A percentile compares a stretch with the other conserved stretches of the same genome.
Evolutionary conservation across 2,113 vertebrate genomes (phyloP).

Genomic region (Myotis lucifugus): DNA sequence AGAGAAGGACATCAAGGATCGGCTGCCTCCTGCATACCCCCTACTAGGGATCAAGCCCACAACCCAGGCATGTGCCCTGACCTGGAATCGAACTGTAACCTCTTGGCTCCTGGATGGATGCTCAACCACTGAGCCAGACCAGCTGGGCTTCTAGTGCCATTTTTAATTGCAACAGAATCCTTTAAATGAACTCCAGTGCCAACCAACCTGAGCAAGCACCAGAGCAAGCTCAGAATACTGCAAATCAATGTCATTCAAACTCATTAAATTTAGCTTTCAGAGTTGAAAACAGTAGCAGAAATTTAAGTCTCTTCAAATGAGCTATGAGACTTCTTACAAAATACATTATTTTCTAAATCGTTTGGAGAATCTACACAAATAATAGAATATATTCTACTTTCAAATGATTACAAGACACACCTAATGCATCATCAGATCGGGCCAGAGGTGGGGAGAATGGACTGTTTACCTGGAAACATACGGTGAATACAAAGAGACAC

Average conservation of each 20-base stretch:
- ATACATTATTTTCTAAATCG: neutral
- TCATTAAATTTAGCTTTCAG: neutral
- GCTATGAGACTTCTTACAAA: neutral
- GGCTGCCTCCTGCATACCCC: too few relatives aligned
- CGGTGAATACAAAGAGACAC: neutral
- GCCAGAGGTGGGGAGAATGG: neutral
- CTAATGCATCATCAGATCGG: neutral
- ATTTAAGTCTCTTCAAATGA: constrained; percentile 40
- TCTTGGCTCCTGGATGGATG: too few relatives aligned
- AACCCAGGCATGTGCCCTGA: too few relatives aligned
- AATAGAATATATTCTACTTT: neutral
- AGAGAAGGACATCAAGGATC: too few relatives aligned
- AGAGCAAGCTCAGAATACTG: neutral
- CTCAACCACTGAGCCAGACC: too few relatives aligned
- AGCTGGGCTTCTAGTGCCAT: neutral
- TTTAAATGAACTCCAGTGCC: neutral
- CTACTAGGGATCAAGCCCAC: too few relatives aligned
- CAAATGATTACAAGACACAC: neutral
- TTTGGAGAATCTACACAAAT: neutral
- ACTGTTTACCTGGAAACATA: neutral
- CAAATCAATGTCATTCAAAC: neutral
- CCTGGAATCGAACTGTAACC: too few relatives aligned
- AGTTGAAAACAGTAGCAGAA: neutral
- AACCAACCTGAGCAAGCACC: neutral
- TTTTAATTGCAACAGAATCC: neutral